Evolutionary conservation across 2,113 vertebrate species (phyloP).

Genomic region (Patagioenas fasciata): DNA sequence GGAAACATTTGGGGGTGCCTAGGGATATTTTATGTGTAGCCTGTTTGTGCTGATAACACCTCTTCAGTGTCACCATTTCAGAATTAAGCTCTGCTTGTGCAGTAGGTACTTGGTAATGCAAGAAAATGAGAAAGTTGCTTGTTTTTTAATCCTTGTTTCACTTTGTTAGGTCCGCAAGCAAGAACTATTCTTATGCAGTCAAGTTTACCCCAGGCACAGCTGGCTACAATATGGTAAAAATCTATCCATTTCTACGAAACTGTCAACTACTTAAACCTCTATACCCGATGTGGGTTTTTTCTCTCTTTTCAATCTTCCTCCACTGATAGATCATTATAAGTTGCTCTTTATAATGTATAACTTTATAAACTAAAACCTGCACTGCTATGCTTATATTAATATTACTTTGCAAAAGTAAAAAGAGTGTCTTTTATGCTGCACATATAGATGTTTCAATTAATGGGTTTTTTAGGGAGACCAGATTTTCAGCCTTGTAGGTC

Average conservation of each 20-base stretch:
- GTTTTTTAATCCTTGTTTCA: conserved; percentile 5
- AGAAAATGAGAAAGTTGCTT: background rate
- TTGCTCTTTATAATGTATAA: background rate
- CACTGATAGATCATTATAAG: background rate
- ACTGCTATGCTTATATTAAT: background rate
- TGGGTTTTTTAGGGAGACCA: background rate
- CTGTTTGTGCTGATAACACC: background rate
- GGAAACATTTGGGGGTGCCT: no score
- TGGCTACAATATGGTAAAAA: conserved; percentile 95
- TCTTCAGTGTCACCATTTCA: background rate
- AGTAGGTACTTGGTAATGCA: background rate
- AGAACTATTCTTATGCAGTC: conserved; percentile 99
- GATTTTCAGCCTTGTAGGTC: background rate
- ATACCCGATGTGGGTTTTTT: background rate
- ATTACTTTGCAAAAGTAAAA: background rate
- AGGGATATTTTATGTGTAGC: background rate
- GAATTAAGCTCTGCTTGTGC: background rate
- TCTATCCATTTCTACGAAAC: conserved; percentile 8
- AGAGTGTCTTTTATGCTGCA: background rate
- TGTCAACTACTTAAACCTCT: background rate
- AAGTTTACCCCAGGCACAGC: conserved; percentile 94
- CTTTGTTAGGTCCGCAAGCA: conserved; percentile 89
- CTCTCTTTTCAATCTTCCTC: background rate
- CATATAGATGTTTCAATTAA: accelerated
- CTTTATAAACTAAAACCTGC: background rate